Evolutionary conservation across 2,888 invertebrate species (phyloP), one percentile per base, ranked within the genome.

Genomic region (Erannis defoliaria): DNA sequence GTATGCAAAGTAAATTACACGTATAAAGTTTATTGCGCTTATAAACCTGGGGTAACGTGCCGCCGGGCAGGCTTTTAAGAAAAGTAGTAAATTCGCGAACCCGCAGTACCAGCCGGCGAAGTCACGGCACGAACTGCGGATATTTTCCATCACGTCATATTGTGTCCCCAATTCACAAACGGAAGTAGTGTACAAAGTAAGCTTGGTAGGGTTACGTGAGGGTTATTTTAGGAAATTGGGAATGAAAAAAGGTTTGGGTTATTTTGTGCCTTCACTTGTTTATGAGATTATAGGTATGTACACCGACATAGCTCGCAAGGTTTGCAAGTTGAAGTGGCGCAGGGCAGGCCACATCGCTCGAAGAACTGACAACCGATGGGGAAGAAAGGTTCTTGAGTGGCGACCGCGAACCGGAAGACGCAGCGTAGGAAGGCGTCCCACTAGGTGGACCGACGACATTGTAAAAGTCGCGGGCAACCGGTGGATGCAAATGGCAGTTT

Each of bases 31-130:
- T 62, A 57, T 62, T 48, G 59, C 53, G 48, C 40, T 48, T 53
- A 53, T 54, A 53, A 56, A 55, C 51, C 46, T 26, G 53, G 29
- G 40, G 56, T 56, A 56, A 62, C 56, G 62, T 62, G 56, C 56
- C 53, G 53, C 45, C 55, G 50, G 29, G 61, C 33, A 46, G 48
- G 56, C 62, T 57, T 57, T 62, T 64, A 65, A 63, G 62, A 63
- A 57, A 49, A 53, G 63, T 58, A 64, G 69, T 64, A 67, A 69
- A 69, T 64, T 61, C 29, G 18, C 42, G 38, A 64, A 46, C 53
- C 37, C 50, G 31, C 59, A 26, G 68, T 70, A 40, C 64, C 70
- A 64, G 57, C 29, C 53, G 19, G 62, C 21, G 58, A 60, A 51
- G 57, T 56, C 67, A 42, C 69, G 45, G 49, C 31, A 49, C 18